A percentile compares a stretch with the other conserved stretches of the same genome.
Evolutionary conservation across 2,797 vertebrate genomes (phyloP).

Genomic region (Myotis findleyi): DNA sequence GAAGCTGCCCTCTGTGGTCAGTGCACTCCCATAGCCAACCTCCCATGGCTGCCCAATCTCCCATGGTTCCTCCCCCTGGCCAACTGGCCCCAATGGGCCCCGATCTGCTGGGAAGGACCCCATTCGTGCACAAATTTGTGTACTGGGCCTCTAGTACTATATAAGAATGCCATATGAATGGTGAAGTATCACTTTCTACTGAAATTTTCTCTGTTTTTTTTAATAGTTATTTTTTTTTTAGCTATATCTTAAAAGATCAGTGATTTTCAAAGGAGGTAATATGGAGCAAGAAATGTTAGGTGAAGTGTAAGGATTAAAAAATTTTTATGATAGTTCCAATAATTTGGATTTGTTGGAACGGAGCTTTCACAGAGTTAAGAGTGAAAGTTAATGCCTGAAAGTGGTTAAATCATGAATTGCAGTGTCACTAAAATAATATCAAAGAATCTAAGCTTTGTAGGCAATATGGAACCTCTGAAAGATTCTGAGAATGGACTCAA

Average conservation of each 20-base stretch:
- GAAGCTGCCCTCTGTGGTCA: too few relatives aligned
- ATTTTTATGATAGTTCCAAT: neutral
- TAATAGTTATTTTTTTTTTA: neutral
- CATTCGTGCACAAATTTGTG: too few relatives aligned
- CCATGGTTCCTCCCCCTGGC: too few relatives aligned
- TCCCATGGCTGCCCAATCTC: too few relatives aligned
- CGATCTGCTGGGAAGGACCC: too few relatives aligned
- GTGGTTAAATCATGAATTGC: neutral
- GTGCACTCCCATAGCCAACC: too few relatives aligned
- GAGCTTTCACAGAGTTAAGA: neutral
- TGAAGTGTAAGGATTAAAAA: neutral
- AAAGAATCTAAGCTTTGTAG: neutral
- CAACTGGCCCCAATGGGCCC: too few relatives aligned
- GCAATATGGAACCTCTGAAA: neutral
- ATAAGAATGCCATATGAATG: neutral
- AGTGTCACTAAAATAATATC: neutral
- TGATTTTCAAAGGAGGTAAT: neutral
- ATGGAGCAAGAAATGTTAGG: neutral
- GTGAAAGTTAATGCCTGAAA: neutral
- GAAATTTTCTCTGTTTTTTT: neutral
- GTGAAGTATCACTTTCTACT: neutral
- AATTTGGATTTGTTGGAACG: neutral
- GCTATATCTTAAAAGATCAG: neutral
- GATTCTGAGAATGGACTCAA: neutral
- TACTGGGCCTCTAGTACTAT: too few relatives aligned